These are phyloP conservation scores for Drosophila equinoxialis DNA, from an alignment of 1,140 invertebrate genomes.

Conservation along the genomic window DNA sequence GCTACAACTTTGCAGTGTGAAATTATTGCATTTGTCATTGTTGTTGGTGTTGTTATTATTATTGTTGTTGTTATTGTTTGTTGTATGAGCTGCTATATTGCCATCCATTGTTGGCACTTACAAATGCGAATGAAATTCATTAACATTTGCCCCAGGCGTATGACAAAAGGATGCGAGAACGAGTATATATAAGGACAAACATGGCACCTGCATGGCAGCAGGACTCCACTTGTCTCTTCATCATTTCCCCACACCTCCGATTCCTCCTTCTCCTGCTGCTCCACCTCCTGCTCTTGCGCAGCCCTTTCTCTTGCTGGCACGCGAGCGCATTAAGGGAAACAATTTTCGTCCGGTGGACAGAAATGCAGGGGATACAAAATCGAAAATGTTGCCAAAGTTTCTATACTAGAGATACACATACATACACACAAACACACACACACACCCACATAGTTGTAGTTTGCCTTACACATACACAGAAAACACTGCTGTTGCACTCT, in stretches of 20 bases:
- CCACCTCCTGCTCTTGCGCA: too few relatives aligned
- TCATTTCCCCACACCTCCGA: too few relatives aligned
- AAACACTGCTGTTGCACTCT: conserved; percentile 9
- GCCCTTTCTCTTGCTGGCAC: conserved; percentile 53
- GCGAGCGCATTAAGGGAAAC: conserved; percentile 74
- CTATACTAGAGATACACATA: conserved; percentile 20
- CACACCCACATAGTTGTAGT: conserved; percentile 25
- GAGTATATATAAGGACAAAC: not conserved
- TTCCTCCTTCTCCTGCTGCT: not conserved
- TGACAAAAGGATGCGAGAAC: conserved; percentile 4
- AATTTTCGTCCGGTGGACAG: conserved; percentile 66
- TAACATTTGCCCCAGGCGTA: conserved; percentile 19
- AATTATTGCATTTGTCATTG: conserved; percentile 71
- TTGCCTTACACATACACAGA: conserved; percentile 33
- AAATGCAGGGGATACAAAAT: conserved; percentile 69
- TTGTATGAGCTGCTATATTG: conserved; percentile 6
- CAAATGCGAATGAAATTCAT: conserved; percentile 68
- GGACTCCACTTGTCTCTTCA: not conserved
- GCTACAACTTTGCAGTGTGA: conserved; percentile 64
- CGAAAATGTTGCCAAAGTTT: conserved; percentile 80
- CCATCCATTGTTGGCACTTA: conserved; percentile 42
- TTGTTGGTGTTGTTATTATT: conserved; percentile 28
- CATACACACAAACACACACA: conserved; percentile 38
- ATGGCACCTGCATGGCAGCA: not conserved
- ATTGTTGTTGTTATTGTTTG: conserved; percentile 8